Evolutionary conservation across 2,797 vertebrate species (phyloP), one percentile per base, ranked within the genome.

Genomic region (Diplodus sargus): DNA sequence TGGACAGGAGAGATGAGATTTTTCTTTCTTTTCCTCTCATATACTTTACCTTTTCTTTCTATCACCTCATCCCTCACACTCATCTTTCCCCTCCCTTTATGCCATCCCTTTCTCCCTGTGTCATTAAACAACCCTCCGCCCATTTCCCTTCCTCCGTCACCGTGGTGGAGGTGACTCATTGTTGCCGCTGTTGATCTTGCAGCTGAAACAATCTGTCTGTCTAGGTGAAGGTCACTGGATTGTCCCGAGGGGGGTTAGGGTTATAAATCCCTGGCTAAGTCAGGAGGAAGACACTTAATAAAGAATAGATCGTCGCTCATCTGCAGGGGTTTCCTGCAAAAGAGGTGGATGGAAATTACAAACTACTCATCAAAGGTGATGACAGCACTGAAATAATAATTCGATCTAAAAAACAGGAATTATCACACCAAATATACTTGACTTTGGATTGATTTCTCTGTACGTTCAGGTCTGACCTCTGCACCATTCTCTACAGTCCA

Each of bases 141-240:
- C 65, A 65, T 28, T 20, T 30, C 43, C 23, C 51, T 28, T 8
- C 47, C 69, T 52, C 52, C n/a, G n/a, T 74, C 72, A 66, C 66
- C 34, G 59, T 47, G 58, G 30, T 63, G 51, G 52, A 78, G 79
- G 75, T 89, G 87, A 90, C 62, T 88, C 83, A 87, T 54, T 77
- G 74, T 73, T 54, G 75, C 57, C 47, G 34, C 61, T 62, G 69
- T 76, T 82, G 78, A 89, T 90, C 76, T 81, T 81, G 57, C n/a
- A 79, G 66, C 81, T 85, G 80, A 84, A 87, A 85, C 84, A 81
- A 83, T 87, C 76, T 70, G 74, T 82, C 80, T 73, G 54, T 82
- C 80, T 73, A 51, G 76, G 68, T 91, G 86, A 90, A 91, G 88
- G 84, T 91, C 86, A 89, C 82, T 53, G 78, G 34, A 68, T 63